Conservation (phyloP, 2,797 vertebrate species). For the Sphaeramia orbicularis region DNA sequence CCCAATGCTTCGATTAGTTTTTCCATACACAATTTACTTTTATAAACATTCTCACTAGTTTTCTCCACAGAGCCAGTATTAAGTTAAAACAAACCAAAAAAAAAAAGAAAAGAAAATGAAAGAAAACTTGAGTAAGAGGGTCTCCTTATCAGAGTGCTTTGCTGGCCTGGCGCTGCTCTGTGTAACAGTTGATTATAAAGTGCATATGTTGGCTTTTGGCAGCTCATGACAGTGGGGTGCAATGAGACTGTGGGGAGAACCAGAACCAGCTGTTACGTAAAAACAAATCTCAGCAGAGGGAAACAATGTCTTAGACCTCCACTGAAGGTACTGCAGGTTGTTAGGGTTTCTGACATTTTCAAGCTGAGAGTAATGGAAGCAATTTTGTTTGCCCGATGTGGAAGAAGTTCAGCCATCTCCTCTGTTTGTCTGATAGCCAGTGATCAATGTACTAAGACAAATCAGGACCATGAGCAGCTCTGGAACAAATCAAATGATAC, state of each 20-base stretch:
- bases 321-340: conserved; percentile 59
- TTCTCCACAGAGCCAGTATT: too few species aligned
- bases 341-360: conserved; percentile 64
- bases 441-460: conserved; percentile 37
- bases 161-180: conserved; percentile 54
- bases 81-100: conserved; percentile 18
- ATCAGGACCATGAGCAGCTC: conserved; percentile 28
- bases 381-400: conserved; percentile 50
- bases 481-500: conserved; percentile 1
- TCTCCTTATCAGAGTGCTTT: conserved; percentile 39
- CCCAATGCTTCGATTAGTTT: conserved; percentile 35
- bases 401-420: conserved; percentile 49
- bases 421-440: conserved; percentile 50
- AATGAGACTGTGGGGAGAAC: conserved; percentile 48
- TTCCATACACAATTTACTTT: conserved; percentile 55
- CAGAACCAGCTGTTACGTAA: conserved; percentile 76
- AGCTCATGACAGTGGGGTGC: conserved; percentile 54
- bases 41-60: conserved; percentile 33
- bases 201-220: conserved; percentile 70
- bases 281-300: conserved; percentile 66
- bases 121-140: conserved; percentile 26
- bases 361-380: conserved; percentile 63
- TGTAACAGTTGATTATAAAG: conserved; percentile 69
- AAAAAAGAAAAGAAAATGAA: conserved; percentile 16
- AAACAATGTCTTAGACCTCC: conserved; percentile 68